Percentiles rank a stretch among this genome's conserved stretches.
These are phyloP conservation scores for Suncus etruscus DNA, from an alignment of 2,113 vertebrate genomes.

Conservation along the genomic window DNA sequence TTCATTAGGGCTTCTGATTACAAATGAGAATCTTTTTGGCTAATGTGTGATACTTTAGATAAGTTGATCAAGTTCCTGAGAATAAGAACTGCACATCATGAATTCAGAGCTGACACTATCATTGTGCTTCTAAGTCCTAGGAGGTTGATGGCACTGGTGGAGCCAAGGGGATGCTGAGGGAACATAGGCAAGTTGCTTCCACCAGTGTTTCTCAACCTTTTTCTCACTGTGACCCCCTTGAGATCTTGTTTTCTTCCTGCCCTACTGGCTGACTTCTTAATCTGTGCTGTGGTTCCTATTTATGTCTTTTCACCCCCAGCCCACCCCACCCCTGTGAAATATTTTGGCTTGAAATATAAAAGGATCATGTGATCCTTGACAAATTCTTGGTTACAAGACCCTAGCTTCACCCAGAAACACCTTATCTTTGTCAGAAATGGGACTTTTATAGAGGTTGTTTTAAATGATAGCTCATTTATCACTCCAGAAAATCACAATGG, in stretches of 20 bases:
- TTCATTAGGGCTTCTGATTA: not conserved
- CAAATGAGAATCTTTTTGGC: not conserved
- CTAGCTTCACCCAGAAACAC: not conserved
- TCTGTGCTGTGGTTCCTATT: too few species aligned
- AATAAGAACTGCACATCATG: not conserved
- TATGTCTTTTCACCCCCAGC: too few species aligned
- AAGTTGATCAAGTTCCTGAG: not conserved
- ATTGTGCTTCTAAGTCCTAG: constrained; percentile 1
- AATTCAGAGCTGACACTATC: not conserved
- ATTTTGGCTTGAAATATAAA: too few species aligned
- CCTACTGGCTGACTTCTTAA: too few species aligned
- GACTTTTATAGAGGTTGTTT: constrained; percentile 13
- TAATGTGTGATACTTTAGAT: not conserved
- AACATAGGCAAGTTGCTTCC: not conserved
- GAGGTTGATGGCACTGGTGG: not conserved
- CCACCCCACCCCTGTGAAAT: too few species aligned
- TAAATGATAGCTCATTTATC: not conserved
- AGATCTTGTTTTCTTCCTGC: too few species aligned
- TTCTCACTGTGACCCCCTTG: too few species aligned
- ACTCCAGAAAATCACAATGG: not conserved
- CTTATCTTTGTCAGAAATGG: not conserved
- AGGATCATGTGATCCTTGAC: too few species aligned
- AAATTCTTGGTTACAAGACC: too few species aligned
- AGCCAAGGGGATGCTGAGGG: not conserved
- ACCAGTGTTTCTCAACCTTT: not conserved